Conservation (phyloP, 2,888 invertebrate genomes). For the Lissocephala sabroskyi region DNA sequence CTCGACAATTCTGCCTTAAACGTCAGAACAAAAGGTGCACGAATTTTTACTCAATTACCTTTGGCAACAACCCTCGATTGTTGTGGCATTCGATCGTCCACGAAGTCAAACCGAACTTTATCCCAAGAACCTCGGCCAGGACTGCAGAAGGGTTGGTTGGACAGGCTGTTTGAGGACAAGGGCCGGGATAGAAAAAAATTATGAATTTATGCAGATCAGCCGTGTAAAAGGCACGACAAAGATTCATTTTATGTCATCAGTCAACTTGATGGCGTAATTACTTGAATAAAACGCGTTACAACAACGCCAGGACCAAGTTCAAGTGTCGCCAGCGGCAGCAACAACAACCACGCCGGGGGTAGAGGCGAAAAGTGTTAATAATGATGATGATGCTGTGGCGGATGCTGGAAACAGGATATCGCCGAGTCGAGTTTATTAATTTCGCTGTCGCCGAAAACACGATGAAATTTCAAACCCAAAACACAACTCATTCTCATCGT, state of each 20-base stretch:
- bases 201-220: conserved; percentile 65
- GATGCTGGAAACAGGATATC: conserved; percentile 58
- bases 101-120: conserved; percentile 7
- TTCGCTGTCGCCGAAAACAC: conserved; percentile 66
- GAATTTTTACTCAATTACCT: too few relatives aligned
- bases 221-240: conserved; percentile 61
- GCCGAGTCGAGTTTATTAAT: conserved; percentile 54
- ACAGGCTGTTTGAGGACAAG: background rate
- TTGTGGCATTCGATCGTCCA: too few relatives aligned
- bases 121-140: conserved; percentile 8
- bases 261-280: conserved; percentile 73
- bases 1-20: too few relatives aligned
- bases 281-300: conserved; percentile 45
- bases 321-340: too few relatives aligned
- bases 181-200: conserved; percentile 44
- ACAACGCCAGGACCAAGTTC: conserved; percentile 41
- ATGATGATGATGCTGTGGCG: conserved; percentile 42
- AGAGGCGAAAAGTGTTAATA: conserved; percentile 54
- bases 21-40: too few relatives aligned
- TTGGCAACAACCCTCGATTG: too few relatives aligned
- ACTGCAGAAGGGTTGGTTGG: conserved; percentile 19
- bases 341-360: too few relatives aligned
- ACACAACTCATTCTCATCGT: conserved; percentile 19
- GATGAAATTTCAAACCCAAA: conserved; percentile 60
- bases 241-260: conserved; percentile 73